These are phyloP conservation scores for Pyrgus malvae DNA, from an alignment of 2,888 invertebrate species.

Conservation along the genomic window DNA sequence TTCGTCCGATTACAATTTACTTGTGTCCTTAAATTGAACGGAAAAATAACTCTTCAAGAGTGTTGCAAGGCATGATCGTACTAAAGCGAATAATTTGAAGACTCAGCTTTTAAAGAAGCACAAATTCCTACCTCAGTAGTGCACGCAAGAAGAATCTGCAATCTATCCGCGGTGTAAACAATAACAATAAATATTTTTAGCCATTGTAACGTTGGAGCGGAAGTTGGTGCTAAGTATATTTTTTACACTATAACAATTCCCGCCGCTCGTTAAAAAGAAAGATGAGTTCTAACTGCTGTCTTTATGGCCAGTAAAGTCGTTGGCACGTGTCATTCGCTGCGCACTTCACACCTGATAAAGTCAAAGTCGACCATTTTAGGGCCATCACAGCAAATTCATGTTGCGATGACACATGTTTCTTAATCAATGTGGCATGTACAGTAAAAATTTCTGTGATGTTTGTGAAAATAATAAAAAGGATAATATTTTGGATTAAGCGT, in stretches of 20 bases:
- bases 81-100: no score
- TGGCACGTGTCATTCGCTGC: constrained; percentile 62
- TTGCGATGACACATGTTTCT: constrained; percentile 3
- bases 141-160: constrained; percentile 10
- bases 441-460: not conserved
- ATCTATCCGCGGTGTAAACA: constrained; percentile 33
- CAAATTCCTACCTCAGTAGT: not conserved
- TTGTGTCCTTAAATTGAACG: not conserved
- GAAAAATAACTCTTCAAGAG: not conserved
- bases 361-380: constrained; percentile 43
- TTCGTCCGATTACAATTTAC: not conserved
- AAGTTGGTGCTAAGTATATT: constrained; percentile 51
- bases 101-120: no score
- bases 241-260: constrained; percentile 77
- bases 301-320: constrained; percentile 77
- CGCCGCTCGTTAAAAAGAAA: constrained; percentile 77
- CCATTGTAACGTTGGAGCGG: constrained; percentile 43
- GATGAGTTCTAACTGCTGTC: constrained; percentile 75
- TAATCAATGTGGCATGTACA: not conserved
- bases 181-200: constrained; percentile 67
- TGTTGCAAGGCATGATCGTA: not conserved
- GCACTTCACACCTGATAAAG: constrained; percentile 56
- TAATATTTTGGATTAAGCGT: not conserved
- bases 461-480: not conserved
- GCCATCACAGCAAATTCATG: constrained; percentile 1